Percentiles rank a stretch among this genome's conserved stretches.
Evolutionary conservation across 2,888 invertebrate genomes (phyloP).

Genomic region (Schizotus pectinicornis): DNA sequence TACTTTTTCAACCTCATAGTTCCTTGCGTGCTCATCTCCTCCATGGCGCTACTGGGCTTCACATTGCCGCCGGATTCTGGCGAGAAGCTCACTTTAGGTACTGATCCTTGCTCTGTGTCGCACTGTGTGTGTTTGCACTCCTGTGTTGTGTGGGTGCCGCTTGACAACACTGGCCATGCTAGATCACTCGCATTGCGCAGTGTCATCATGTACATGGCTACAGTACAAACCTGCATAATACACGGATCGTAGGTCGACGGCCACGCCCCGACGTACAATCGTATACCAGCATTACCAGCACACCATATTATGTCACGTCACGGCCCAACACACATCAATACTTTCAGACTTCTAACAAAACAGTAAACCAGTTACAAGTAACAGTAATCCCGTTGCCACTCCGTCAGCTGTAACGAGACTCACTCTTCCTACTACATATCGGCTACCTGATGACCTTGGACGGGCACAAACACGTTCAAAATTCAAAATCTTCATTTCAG

Average conservation of each 20-base stretch:
- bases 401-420: constrained; percentile 28
- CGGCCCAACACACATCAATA: constrained; percentile 23
- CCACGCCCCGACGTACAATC: constrained; percentile 21
- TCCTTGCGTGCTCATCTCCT: constrained; percentile 97
- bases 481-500: constrained; percentile 68
- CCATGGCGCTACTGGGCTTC: constrained; percentile 98
- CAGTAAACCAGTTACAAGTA: not conserved
- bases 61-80: constrained; percentile 98
- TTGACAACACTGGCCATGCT: constrained; percentile 47
- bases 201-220: constrained; percentile 43
- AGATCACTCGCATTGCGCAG: constrained; percentile 46
- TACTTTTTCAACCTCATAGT: constrained; percentile 99
- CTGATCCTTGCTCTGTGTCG: constrained; percentile 45
- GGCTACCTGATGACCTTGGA: constrained; percentile 38
- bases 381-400: constrained; percentile 23
- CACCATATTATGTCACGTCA: constrained; percentile 13
- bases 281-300: constrained; percentile 1
- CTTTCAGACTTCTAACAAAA: constrained; percentile 10
- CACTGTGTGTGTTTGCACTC: constrained; percentile 47
- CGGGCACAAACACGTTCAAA: constrained; percentile 52
- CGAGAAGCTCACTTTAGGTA: constrained; percentile 94
- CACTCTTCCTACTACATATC: constrained; percentile 9
- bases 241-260: constrained; percentile 28
- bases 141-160: constrained; percentile 50
- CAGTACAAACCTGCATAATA: constrained; percentile 27